Base-by-base conservation (phyloP, 2,888 invertebrate genomes). In the Microchrysa polita region DNA sequence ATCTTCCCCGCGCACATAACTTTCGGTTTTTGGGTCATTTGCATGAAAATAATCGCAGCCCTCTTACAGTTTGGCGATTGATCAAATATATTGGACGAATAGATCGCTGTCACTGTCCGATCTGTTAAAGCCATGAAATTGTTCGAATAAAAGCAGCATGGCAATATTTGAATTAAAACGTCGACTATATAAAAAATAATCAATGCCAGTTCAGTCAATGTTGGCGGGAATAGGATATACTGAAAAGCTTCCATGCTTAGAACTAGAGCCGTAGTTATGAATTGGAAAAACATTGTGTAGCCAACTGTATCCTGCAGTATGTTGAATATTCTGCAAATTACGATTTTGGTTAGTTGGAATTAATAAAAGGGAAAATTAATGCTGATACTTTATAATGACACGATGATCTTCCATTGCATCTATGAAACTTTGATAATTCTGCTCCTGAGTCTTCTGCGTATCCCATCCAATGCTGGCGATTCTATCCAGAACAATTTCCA, bases 1-100 rank as follows among this genome's bases (percentile, higher is more conserved):
- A n/a, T n/a, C n/a, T 74, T 74, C n/a, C 71, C 74, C 9, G 74
- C 74, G 4, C 61, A 22, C 23, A 74, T 22, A 5, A 42, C 53
- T 4, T 10, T 12, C 12, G 5, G 4, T 48, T 48, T 2, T n/a
- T 48, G 59, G n/a, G 65, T 71, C 55, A 61, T 74, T 22, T 61
- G 52, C 71, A 71, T 74, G n/a, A 73, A 73, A 18, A 69, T 63
- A 23, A 74, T 74, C 12, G 67, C 55, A 7, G 52, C 40, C 22
- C 71, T 74, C 71, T 53, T 74, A 18, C 40, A 74, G 12, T 71
- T 18, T 27, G 40, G 34, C 10, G 48, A 48, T 10, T 48, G 48
- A n/a, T 48, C 48, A 48, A n/a, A 48, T 12, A 48, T n/a, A 48
- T 48, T 48, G 4, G 48, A 48, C 14, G 48, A 48, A n/a, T 48